Base-by-base conservation (phyloP, 1,140 invertebrate genomes). In the Pseudobourletiella spinata region DNA sequence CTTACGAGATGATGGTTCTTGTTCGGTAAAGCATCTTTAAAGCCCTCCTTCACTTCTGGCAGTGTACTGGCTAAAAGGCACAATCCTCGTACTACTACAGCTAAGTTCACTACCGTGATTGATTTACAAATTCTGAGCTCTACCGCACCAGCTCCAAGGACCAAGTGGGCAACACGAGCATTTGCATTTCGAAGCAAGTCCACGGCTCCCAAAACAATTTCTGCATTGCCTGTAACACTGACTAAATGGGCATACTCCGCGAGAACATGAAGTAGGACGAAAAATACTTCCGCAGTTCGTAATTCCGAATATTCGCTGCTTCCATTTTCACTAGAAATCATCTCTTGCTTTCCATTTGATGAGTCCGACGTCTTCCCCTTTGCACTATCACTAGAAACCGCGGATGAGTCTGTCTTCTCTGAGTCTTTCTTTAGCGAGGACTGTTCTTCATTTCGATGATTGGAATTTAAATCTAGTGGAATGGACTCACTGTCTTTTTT, bases 31-130 rank as follows among this genome's bases (percentile, higher is more conserved):
- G 55, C 29, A 29, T 65, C 70, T 76, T 76, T 73, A 43, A 67
- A 67, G 6, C 52, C 39, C 24, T 76, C 71, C 68, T 83, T 82
- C 16, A 90, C 78, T 66, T 83, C 79, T 4, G 86, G 86, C 70
- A 89, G 14, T 88, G 73, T 35, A 96, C 81, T 18, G 89, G 77
- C 71, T 89, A 67, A 44, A 15, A 85, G 71, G 85, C 73, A 95
- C 74, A 77, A 87, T 58, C 80, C 94, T 64, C 95, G 81, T 8
- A 89, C 91, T 0, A 93, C 89, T 62, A 98, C 77, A 8, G 91
- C 94, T 63, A 98, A 78, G 79, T 95, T 97, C 42, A 87, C 90
- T 64, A 88, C 94, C 0, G 92, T 95, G 51, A 99, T 99, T 44
- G 91, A 96, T 79, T 96, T 98, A 42, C 98, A 77, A 1, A 95